Conservation (phyloP, 2,113 vertebrate genomes). For the Circaetus gallicus region DNA sequence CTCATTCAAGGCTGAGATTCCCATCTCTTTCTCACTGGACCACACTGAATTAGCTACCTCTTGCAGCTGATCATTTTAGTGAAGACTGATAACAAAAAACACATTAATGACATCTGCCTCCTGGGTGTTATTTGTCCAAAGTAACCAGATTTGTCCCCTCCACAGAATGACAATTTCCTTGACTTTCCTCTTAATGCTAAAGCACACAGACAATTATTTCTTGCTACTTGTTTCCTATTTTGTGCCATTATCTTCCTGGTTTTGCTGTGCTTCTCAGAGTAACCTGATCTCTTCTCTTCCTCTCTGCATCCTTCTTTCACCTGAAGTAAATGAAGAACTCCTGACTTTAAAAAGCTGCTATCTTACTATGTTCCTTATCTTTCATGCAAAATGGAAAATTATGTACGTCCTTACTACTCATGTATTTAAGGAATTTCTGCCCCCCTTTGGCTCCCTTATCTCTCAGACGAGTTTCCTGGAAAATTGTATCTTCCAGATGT, state of each 20-base stretch:
- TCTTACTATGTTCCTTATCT: neutral
- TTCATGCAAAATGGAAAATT: neutral
- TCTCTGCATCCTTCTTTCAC: neutral
- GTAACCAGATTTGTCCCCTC: neutral
- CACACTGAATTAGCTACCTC: neutral
- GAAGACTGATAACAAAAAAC: neutral
- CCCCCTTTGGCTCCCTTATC: neutral
- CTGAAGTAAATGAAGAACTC: neutral
- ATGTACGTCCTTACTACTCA: neutral
- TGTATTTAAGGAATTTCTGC: neutral
- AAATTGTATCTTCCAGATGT: neutral
- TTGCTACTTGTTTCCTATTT: neutral
- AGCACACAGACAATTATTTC: neutral
- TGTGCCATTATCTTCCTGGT: neutral
- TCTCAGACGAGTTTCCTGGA: neutral
- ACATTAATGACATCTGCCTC: neutral
- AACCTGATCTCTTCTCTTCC: neutral
- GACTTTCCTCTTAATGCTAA: neutral
- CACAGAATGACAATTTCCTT: neutral
- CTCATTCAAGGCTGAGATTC: neutral
- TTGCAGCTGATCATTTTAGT: neutral
- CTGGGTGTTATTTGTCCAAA: neutral
- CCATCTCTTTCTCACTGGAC: neutral
- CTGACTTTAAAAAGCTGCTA: neutral
- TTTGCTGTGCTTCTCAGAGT: neutral